Conservation (phyloP, 1,140 invertebrate species). For the Oryzaephilus surinamensis region DNA sequence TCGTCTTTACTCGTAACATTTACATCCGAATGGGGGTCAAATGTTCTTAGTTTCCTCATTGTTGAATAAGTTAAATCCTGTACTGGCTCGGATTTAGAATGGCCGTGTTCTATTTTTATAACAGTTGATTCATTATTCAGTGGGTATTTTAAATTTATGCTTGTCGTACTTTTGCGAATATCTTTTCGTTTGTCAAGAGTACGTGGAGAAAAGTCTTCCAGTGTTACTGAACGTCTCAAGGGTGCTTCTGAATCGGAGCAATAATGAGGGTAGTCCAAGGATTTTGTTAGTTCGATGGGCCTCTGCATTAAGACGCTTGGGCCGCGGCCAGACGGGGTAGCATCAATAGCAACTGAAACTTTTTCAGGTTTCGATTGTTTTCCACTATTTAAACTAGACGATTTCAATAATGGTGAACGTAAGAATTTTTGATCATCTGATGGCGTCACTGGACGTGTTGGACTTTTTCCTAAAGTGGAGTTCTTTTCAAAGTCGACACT, state of each 20-base stretch:
- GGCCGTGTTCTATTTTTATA: conserved; percentile 52
- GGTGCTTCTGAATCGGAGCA: conserved; percentile 21
- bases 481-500: conserved; percentile 46
- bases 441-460: conserved; percentile 40
- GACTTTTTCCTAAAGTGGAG: conserved; percentile 31
- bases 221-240: conserved; percentile 37
- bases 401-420: conserved; percentile 17
- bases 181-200: conserved; percentile 24
- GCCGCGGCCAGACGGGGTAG: conserved; percentile 58
- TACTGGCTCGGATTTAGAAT: conserved; percentile 63
- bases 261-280: too few relatives aligned
- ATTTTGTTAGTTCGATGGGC: conserved; percentile 60
- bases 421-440: conserved; percentile 21
- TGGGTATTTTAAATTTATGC: conserved; percentile 36
- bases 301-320: conserved; percentile 60
- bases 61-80: conserved; percentile 41
- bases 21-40: conserved; percentile 47
- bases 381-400: conserved; percentile 18
- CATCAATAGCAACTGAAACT: conserved; percentile 63
- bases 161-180: conserved; percentile 38
- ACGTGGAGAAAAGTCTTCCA: conserved; percentile 34
- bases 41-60: conserved; percentile 34
- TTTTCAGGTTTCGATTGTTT: conserved; percentile 45
- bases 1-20: conserved; percentile 60
- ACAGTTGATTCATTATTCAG: conserved; percentile 16